Evolutionary conservation across 2,797 vertebrate genomes (phyloP).

Genomic region (Falco rusticolus): DNA sequence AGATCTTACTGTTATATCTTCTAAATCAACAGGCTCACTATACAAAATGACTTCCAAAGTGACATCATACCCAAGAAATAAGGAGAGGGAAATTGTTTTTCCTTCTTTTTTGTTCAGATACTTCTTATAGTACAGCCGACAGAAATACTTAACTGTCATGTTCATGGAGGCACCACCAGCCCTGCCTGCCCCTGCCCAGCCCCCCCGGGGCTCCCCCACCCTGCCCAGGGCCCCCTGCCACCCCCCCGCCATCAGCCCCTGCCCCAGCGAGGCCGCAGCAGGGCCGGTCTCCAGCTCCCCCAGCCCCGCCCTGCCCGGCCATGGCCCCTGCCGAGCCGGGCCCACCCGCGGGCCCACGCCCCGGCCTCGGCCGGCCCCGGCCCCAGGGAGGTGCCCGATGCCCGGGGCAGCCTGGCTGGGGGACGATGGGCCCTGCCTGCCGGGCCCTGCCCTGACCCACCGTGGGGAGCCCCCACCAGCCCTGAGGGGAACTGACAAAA

Average conservation of each 20-base stretch:
- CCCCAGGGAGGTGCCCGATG: fast-evolving
- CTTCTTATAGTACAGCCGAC: neutral
- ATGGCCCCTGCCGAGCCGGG: fast-evolving
- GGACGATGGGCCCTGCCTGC: fast-evolving
- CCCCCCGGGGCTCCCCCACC: fast-evolving
- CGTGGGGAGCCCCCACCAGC: fast-evolving
- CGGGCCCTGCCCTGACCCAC: too few relatives aligned
- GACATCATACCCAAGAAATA: neutral
- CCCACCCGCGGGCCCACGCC: too few relatives aligned
- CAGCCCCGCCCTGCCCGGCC: fast-evolving
- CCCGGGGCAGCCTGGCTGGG: fast-evolving
- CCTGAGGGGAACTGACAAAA: neutral
- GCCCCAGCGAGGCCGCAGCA: fast-evolving
- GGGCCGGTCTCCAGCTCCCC: fast-evolving
- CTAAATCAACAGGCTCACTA: neutral
- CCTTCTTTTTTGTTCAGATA: neutral
- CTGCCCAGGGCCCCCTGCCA: fast-evolving
- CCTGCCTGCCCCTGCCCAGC: too few relatives aligned
- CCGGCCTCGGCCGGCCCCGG: fast-evolving
- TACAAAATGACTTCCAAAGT: neutral
- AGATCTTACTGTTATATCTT: neutral
- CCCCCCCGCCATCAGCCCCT: fast-evolving
- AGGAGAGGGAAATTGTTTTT: neutral
- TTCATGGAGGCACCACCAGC: too few relatives aligned
- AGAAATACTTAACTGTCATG: neutral